These are phyloP conservation scores for Etia nguti DNA, from an alignment of 2,113 vertebrate species.

Conservation along the genomic window DNA sequence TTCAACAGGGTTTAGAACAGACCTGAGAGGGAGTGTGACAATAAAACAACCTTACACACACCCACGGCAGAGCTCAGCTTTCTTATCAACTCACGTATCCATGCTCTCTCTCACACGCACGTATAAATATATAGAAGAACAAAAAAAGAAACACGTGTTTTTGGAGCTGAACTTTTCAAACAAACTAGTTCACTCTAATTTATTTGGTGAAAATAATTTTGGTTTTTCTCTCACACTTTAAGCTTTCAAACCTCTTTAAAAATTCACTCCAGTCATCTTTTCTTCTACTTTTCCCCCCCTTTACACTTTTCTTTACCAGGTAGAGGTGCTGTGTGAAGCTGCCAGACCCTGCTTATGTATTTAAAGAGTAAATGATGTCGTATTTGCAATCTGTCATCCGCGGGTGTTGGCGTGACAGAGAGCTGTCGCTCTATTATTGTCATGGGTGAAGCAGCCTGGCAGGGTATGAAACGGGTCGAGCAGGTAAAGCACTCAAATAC, in stretches of 20 bases:
- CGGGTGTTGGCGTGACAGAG: background rate
- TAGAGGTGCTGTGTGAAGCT: background rate
- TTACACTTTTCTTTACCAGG: background rate
- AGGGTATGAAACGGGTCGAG: conserved; percentile 34
- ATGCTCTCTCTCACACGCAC: background rate
- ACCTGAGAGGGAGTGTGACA: background rate
- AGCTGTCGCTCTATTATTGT: background rate
- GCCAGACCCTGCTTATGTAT: background rate
- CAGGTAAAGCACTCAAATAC: conserved; percentile 38
- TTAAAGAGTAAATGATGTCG: background rate
- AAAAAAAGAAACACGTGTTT: background rate
- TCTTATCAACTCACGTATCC: background rate
- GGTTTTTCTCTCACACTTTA: background rate
- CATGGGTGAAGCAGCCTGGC: background rate
- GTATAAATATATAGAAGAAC: background rate
- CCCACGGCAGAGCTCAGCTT: conserved; percentile 30
- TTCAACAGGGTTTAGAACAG: conserved; percentile 34
- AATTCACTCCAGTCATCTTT: background rate
- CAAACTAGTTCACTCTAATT: background rate
- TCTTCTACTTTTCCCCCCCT: background rate
- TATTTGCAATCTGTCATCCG: conserved; percentile 21
- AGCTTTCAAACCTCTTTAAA: background rate
- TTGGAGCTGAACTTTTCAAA: background rate
- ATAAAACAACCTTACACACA: conserved; percentile 15
- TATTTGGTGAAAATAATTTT: background rate